Evolutionary conservation across 2,888 invertebrate genomes (phyloP).

Genomic region (Drosophila koepferae): DNA sequence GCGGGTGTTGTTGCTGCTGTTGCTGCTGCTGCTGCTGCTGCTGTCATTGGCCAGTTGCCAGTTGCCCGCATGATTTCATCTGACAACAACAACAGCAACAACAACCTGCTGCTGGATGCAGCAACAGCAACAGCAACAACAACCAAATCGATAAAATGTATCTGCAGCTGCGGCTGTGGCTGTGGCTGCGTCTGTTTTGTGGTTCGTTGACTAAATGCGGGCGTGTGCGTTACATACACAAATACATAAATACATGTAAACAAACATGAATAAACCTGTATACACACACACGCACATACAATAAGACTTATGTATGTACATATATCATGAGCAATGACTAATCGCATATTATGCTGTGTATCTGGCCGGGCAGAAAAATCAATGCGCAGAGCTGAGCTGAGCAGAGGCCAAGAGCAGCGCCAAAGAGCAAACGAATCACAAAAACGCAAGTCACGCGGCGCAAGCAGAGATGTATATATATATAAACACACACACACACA

Average conservation of each 20-base stretch:
- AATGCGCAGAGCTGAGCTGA: conserved; percentile 61
- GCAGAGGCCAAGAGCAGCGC: conserved; percentile 29
- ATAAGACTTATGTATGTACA: conserved; percentile 4
- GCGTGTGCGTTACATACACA: conserved; percentile 69
- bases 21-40: conserved; percentile 17
- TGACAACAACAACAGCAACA: conserved; percentile 50
- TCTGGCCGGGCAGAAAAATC: conserved; percentile 73
- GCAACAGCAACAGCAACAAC: conserved; percentile 23
- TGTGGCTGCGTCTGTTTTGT: conserved; percentile 47
- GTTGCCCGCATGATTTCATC: conserved; percentile 76
- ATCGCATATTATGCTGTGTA: conserved; percentile 72
- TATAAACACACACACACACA: conserved; percentile 26
- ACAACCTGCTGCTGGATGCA: conserved; percentile 68
- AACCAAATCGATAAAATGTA: conserved; percentile 64
- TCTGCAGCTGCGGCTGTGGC: conserved; percentile 67
- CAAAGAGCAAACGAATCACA: conserved; percentile 77
- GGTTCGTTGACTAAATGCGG: conserved; percentile 81
- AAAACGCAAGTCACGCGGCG: conserved; percentile 75
- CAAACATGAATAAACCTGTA: conserved; percentile 32
- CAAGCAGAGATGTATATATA: conserved; percentile 33
- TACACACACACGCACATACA: conserved; percentile 8
- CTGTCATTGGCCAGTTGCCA: conserved; percentile 59
- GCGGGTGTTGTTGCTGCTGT: conserved; percentile 16
- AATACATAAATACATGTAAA: conserved; percentile 13
- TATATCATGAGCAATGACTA: conserved; percentile 34